phyloP scores from a whole-genome alignment of 2,888 invertebrate genomes.

The Himalopsyche anomala region DNA sequence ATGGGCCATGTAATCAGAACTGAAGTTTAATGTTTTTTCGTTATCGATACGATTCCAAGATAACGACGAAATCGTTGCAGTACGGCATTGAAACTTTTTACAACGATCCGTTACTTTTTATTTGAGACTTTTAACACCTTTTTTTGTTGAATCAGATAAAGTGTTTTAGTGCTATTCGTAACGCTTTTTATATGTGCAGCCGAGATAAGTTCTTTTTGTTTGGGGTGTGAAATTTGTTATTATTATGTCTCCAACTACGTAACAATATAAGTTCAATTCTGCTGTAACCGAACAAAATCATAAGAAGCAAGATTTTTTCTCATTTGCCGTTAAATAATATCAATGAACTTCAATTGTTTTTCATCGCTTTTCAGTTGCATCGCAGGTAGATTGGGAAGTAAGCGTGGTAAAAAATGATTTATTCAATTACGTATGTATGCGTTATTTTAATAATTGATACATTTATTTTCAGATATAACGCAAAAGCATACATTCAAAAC shows the following conservation, averaged over 20 bases:
- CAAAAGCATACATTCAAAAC: no score
- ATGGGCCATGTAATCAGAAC: background rate
- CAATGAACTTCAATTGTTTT: no score
- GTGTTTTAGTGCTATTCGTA: constrained; percentile 3
- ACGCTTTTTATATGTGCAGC: background rate
- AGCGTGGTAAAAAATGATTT: no score
- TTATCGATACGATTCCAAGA: constrained; percentile 22
- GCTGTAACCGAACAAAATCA: no score
- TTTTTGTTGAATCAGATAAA: constrained; percentile 26
- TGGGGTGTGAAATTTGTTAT: constrained; percentile 5
- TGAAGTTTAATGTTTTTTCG: background rate
- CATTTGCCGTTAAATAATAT: no score
- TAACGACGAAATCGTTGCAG: constrained; percentile 13
- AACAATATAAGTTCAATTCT: no score
- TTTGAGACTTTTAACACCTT: constrained; percentile 26
- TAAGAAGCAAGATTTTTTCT: no score
- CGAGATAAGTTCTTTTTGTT: constrained; percentile 6
- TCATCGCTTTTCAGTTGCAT: no score
- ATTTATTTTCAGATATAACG: no score
- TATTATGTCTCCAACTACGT: background rate
- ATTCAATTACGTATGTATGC: no score
- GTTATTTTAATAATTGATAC: no score
- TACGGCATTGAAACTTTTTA: constrained; percentile 26
- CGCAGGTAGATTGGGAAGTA: no score
- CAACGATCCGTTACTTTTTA: constrained; percentile 25